Base-by-base conservation (phyloP, 2,888 invertebrate species). In the Tuberolachnus salignus region DNA sequence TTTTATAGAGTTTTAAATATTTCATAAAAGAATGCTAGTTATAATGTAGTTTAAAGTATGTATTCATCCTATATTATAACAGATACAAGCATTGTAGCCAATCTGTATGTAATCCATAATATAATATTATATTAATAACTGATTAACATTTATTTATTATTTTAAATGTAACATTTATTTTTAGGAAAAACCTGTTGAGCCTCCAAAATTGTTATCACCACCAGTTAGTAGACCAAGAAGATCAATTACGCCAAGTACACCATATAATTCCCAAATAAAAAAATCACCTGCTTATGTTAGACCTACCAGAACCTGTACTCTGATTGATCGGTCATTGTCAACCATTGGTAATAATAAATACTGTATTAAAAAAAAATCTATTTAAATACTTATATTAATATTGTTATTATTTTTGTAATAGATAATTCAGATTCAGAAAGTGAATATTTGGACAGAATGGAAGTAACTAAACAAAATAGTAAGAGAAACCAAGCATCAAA, bases 381-480 rank as follows among this genome's bases (percentile, higher is more conserved):
- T n/a, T 34, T 34, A 34, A 34, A 4, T 34, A 34, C 6, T 34
- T 6, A 34, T 34, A 4, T 34, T 34, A 34, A 3, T 34, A 4
- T 34, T 34, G 34, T 34, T 34, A 34, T 34, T 34, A 34, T 34
- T 34, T 34, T 34, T n/a, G n/a, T n/a, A 34, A 6, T 82, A 82
- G 83, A 82, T 81, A 78, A 82, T 53, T 82, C 83, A 11, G 83
- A 83, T 34, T 83, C 84, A 10, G 84, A 84, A 75, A 82, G 81
- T 80, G 84, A 83, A 21, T 66, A 11, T 42, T 13, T 21, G 9
- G 42, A 6, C 3, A 78, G 42, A 21, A 9, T 51, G 13, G 59
- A 3, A 9, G 13, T 51, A 9, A 16, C 51, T 4, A 78, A 78
- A 16, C 67, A 69, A 34, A 26, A 49, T 19, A 78, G 42, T 49